phyloP scores from a whole-genome alignment of 2,113 vertebrate species.

The Varanus komodoensis region DNA sequence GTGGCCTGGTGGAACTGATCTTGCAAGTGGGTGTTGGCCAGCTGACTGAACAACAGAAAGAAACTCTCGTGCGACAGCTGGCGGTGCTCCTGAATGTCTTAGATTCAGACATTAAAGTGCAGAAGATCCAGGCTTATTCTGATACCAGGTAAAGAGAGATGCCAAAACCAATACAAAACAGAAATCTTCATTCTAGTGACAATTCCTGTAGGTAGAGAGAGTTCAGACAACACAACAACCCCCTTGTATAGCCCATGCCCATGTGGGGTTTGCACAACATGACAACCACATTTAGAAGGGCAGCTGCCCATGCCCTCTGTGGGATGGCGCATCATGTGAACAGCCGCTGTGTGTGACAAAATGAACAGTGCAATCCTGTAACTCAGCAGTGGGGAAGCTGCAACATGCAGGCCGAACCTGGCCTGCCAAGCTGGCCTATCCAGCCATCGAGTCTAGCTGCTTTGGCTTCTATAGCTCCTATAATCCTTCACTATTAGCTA shows the following conservation, averaged over 20 bases:
- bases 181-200: not conserved
- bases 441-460: too few relatives aligned
- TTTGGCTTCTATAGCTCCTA: too few relatives aligned
- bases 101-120: constrained; percentile 84
- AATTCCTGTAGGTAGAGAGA: not conserved
- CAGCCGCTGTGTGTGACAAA: not conserved
- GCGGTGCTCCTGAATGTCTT: constrained; percentile 87
- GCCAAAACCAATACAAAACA: not conserved
- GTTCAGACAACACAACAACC: not conserved
- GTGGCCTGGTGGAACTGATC: constrained; percentile 89
- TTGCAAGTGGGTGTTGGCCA: constrained; percentile 86
- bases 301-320: too few relatives aligned
- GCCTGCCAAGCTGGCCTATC: too few relatives aligned
- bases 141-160: constrained; percentile 84
- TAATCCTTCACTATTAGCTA: too few relatives aligned
- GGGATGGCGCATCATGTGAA: too few relatives aligned
- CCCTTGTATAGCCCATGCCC: too few relatives aligned
- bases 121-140: constrained; percentile 85
- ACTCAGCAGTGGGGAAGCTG: too few relatives aligned
- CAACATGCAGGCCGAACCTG: too few relatives aligned
- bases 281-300: too few relatives aligned
- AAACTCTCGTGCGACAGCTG: constrained; percentile 86
- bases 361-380: not conserved
- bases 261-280: too few relatives aligned
- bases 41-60: constrained; percentile 83